Conservation (phyloP, 2,113 vertebrate genomes). For the Heterochromis multidens region DNA sequence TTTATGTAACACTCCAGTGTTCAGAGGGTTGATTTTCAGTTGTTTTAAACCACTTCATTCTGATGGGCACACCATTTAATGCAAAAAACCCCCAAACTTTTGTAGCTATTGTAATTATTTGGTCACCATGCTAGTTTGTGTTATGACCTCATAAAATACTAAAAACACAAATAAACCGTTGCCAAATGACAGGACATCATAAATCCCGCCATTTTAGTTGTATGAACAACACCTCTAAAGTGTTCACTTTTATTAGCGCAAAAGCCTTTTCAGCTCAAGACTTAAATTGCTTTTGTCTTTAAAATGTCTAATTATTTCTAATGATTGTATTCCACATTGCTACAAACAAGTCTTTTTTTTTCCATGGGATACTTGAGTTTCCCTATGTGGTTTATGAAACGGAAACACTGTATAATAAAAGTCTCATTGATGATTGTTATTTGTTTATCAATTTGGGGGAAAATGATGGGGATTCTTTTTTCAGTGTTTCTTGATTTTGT, state of each 20-base stretch:
- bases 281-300: neutral
- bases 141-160: slow-evolving; percentile 84
- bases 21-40: slow-evolving; percentile 86
- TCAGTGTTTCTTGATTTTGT: neutral
- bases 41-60: slow-evolving; percentile 84
- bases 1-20: slow-evolving; percentile 87
- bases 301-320: neutral
- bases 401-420: neutral
- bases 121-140: slow-evolving; percentile 87
- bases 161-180: slow-evolving; percentile 75
- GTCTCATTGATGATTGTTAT: neutral
- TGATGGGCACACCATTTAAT: slow-evolving; percentile 81
- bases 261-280: neutral
- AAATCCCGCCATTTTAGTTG: slow-evolving; percentile 76
- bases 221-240: slow-evolving; percentile 46
- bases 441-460: neutral
- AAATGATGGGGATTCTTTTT: neutral
- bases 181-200: slow-evolving; percentile 32
- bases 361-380: neutral
- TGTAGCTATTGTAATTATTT: slow-evolving; percentile 73
- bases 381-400: neutral
- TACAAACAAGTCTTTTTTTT: neutral
- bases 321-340: neutral
- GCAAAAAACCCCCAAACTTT: slow-evolving; percentile 92
- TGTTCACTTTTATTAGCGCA: slow-evolving; percentile 37